phyloP scores from a whole-genome alignment of 2,888 invertebrate genomes.

The Pimpla rufipes region DNA sequence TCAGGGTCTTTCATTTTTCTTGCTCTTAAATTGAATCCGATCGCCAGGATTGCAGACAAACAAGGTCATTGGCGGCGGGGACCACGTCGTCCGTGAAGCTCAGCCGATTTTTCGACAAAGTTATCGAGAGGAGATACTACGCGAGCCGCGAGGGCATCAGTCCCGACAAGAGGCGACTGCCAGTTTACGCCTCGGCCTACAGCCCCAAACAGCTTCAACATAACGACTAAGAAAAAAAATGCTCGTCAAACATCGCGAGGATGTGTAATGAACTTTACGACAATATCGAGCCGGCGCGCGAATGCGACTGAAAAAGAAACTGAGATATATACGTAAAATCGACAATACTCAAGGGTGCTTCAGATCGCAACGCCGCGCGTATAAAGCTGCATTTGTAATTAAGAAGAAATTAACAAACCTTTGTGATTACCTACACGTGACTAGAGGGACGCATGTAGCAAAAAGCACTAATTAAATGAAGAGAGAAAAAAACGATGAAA shows the following conservation, averaged over 20 bases:
- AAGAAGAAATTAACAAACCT: neutral
- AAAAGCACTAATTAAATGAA: slow-evolving; percentile 9
- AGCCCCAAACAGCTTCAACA: slow-evolving; percentile 87
- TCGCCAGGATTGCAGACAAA: slow-evolving; percentile 87
- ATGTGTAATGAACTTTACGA: slow-evolving; percentile 14
- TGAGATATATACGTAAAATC: neutral
- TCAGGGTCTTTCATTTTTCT: neutral
- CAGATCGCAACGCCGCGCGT: neutral
- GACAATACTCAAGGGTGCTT: slow-evolving; percentile 37
- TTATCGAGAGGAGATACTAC: slow-evolving; percentile 88
- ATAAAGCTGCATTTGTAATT: slow-evolving; percentile 37
- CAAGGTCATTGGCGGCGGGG: slow-evolving; percentile 95
- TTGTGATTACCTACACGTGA: slow-evolving; percentile 26
- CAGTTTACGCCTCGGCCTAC: slow-evolving; percentile 85
- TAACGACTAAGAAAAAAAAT: slow-evolving; percentile 82
- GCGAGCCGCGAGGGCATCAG: slow-evolving; percentile 85
- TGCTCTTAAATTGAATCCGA: neutral
- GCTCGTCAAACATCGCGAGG: slow-evolving; percentile 5
- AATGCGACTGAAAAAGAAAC: slow-evolving; percentile 21
- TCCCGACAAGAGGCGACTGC: slow-evolving; percentile 86
- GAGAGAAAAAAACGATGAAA: neutral
- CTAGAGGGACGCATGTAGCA: neutral
- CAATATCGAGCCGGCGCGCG: neutral
- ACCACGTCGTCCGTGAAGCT: slow-evolving; percentile 97
- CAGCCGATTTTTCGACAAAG: slow-evolving; percentile 97